Conservation (phyloP, 2,113 vertebrate species). For the Rafetus swinhoei region DNA sequence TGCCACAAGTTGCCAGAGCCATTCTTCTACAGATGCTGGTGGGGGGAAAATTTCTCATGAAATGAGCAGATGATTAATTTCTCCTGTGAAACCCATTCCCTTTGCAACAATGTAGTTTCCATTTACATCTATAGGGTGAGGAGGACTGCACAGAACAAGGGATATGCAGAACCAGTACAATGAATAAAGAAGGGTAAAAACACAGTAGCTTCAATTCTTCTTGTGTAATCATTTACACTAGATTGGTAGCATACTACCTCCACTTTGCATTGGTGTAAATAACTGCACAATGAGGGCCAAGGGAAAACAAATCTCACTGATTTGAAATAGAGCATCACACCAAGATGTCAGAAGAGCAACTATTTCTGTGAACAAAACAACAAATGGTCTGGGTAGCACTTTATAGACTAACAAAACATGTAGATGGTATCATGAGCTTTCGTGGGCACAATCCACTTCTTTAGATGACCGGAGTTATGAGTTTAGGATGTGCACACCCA, state of each 20-base stretch:
- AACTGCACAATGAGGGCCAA: not conserved
- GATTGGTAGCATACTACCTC: fast-evolving
- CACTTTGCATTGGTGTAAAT: fast-evolving
- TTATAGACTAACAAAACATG: too few species aligned
- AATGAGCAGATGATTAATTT: fast-evolving
- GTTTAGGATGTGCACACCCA: too few species aligned
- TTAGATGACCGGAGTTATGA: too few species aligned
- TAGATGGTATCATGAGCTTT: too few species aligned
- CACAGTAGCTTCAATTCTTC: not conserved
- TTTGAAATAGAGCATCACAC: not conserved
- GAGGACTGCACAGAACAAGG: too few species aligned
- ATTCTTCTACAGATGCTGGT: too few species aligned
- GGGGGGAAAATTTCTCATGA: too few species aligned
- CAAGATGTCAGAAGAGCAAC: not conserved
- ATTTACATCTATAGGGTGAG: fast-evolving
- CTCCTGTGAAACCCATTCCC: fast-evolving
- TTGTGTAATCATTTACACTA: not conserved
- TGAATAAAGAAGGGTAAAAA: fast-evolving
- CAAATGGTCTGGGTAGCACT: too few species aligned
- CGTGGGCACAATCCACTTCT: too few species aligned
- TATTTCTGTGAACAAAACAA: not conserved
- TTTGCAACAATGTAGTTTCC: not conserved
- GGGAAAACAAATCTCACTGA: not conserved
- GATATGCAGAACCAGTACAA: fast-evolving
- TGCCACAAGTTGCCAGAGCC: too few species aligned